Evolutionary conservation across 2,888 invertebrate genomes (phyloP).

Genomic region (Drosophila meridiana): DNA sequence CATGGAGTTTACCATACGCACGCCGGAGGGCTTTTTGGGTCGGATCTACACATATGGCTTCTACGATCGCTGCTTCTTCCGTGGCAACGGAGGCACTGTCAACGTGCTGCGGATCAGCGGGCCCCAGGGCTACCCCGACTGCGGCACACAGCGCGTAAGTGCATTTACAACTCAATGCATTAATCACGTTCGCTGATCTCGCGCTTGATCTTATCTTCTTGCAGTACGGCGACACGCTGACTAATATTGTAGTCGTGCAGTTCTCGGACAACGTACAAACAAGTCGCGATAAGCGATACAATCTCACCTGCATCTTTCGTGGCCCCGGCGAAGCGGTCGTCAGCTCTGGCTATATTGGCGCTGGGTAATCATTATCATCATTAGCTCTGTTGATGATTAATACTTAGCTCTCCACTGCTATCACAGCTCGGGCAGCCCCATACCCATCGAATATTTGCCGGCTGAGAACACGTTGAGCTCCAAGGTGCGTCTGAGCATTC

Average conservation of each 20-base stretch:
- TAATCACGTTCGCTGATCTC: constrained; percentile 1
- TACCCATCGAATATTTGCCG: constrained; percentile 96
- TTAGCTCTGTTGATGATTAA: constrained; percentile 17
- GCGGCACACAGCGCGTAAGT: constrained; percentile 93
- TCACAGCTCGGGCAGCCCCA: constrained; percentile 93
- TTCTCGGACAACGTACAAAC: constrained; percentile 97
- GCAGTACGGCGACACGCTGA: constrained; percentile 96
- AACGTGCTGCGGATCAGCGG: constrained; percentile 94
- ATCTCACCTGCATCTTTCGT: constrained; percentile 95
- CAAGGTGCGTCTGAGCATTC: constrained; percentile 92
- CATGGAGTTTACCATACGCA: constrained; percentile 95
- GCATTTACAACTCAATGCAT: background rate
- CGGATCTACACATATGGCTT: constrained; percentile 96
- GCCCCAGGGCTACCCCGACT: constrained; percentile 96
- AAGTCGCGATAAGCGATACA: constrained; percentile 94
- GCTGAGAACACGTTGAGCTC: constrained; percentile 96
- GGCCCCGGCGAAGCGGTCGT: constrained; percentile 97
- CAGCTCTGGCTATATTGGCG: constrained; percentile 96
- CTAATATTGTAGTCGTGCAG: constrained; percentile 96
- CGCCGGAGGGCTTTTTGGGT: constrained; percentile 95
- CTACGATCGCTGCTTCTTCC: constrained; percentile 95
- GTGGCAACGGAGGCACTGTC: constrained; percentile 94
- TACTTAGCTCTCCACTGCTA: background rate
- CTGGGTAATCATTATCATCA: constrained; percentile 88
- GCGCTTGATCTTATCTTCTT: constrained; percentile 21